Evolutionary conservation across 1,140 invertebrate genomes (phyloP), one percentile per base, ranked within the genome.

Genomic region (Monomorium pharaonis): DNA sequence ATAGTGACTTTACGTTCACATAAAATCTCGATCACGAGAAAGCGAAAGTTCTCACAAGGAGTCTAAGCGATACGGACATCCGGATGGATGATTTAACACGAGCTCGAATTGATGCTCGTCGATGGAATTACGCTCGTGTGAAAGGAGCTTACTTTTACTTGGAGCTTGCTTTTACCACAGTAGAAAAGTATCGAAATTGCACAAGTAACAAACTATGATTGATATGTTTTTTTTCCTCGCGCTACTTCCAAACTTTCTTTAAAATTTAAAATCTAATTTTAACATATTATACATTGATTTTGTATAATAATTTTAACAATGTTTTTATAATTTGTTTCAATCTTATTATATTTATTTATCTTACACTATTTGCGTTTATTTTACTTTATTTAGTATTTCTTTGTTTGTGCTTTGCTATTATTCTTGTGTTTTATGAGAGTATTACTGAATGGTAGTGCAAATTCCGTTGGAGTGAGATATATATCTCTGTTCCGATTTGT

Each of bases 21-120:
- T 77, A 62, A 77, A 77, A 77, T 77, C 63, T 24, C 62, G 44
- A 80, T 56, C 63, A 62, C 60, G 60, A 47, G 51, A 84, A 47
- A 72, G 81, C 63, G 63, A 85, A 80, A 62, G 42, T 72, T 81
- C 42, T n/a, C 51, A 2, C 51, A 2, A 10, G n/a, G 42, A 74
- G 27, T 62, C 56, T 60, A 62, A 24, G 24, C 42, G 10, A 62
- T 77, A 47, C 74, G 74, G 37, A 77, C 74, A 30, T 62, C 56
- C 74, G 56, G 74, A 77, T 77, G 74, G 37, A 77, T 77, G 56
- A 77, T 47, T 47, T 77, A 62, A 77, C 58, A 47, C 56, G 24
- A 62, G 42, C 3, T 24, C 42, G 16, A 75, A 75, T 42, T 76
- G 24, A 27, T 14, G 56, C 27, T 44, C 56, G 24, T 12, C 58